Percentiles rank a stretch among this genome's conserved stretches.
phyloP scores from a whole-genome alignment of 2,797 vertebrate genomes.

The Manis crassicaudata region DNA sequence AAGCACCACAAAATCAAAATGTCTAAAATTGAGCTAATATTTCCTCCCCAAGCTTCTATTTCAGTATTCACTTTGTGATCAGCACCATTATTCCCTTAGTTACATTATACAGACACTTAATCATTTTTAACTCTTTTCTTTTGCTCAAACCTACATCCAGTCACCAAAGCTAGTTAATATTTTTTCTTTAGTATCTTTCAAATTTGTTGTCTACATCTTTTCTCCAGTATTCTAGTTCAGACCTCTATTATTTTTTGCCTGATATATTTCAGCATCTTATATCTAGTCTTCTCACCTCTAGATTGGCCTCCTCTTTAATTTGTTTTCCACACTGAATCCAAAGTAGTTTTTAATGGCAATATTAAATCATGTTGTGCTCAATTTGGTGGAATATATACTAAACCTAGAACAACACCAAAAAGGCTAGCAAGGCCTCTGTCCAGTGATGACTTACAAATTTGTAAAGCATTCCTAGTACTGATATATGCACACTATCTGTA shows the following conservation, averaged over 20 bases:
- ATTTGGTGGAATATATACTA: neutral
- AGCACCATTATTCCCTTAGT: neutral
- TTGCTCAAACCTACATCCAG: neutral
- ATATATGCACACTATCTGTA: neutral
- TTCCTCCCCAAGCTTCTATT: neutral
- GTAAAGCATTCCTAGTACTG: neutral
- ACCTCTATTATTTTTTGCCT: neutral
- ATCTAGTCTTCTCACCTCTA: neutral
- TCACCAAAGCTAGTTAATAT: neutral
- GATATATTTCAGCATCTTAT: neutral
- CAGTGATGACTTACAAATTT: neutral
- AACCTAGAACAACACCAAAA: neutral
- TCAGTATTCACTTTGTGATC: neutral
- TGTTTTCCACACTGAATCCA: neutral
- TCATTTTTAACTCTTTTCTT: neutral
- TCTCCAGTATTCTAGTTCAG: neutral
- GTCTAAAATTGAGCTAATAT: neutral
- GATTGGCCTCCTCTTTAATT: neutral
- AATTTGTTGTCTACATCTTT: neutral
- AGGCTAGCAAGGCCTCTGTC: neutral
- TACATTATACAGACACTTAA: neutral
- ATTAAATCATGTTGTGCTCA: neutral
- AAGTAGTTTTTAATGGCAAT: neutral
- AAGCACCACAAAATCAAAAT: neutral
- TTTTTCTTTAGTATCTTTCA: constrained; percentile 3